Evolutionary conservation across 1,140 invertebrate species (phyloP).

Genomic region (Asbolus verrucosus): DNA sequence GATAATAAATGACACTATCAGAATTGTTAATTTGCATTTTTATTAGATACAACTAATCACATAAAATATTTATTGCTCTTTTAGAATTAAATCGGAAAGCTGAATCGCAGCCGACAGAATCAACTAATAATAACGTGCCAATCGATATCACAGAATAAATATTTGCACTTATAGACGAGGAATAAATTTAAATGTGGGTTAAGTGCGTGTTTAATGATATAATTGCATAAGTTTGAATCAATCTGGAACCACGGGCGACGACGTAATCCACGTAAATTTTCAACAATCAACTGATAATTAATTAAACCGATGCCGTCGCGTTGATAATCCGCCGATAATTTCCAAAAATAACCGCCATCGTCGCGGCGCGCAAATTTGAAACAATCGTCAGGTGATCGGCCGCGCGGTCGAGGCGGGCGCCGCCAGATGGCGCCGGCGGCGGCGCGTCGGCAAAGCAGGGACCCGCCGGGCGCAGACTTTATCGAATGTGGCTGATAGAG

Average conservation of each 20-base stretch:
- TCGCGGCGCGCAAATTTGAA: conserved; percentile 18
- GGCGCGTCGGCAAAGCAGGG: conserved; percentile 20
- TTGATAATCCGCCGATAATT: conserved; percentile 11
- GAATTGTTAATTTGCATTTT: no score
- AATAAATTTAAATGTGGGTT: no score
- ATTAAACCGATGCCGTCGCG: background rate
- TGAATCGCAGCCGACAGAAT: no score
- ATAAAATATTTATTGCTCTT: no score
- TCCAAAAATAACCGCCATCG: background rate
- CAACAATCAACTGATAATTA: no score
- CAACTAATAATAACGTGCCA: no score
- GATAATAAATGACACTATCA: no score
- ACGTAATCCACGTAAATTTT: no score
- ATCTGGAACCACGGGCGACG: background rate
- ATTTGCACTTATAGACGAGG: no score
- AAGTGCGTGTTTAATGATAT: background rate
- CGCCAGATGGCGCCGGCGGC: background rate
- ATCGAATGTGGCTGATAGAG: conserved; percentile 43
- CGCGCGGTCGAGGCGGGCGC: background rate
- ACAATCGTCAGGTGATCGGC: conserved; percentile 39
- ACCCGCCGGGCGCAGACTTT: background rate
- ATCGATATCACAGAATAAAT: no score
- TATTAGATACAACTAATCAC: no score
- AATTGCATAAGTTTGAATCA: background rate
- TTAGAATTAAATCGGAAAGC: no score